Conservation (phyloP, 1,140 invertebrate species). For the Meloidogyne chitwoodi region DNA sequence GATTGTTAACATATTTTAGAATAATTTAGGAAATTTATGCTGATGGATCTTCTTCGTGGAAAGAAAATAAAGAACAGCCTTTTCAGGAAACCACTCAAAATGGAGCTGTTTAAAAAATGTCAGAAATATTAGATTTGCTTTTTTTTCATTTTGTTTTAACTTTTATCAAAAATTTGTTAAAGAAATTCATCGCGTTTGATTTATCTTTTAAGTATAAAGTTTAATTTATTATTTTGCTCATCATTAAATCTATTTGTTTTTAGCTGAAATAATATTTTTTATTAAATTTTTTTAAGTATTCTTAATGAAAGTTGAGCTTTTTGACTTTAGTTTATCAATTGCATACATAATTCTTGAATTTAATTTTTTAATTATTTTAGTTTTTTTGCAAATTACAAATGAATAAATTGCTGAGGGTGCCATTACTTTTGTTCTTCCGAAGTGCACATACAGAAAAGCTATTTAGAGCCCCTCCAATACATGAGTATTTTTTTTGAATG, state of each 20-base stretch:
- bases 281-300: no score
- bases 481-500: neutral
- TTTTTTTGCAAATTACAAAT: neutral
- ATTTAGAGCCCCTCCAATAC: neutral
- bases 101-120: no score
- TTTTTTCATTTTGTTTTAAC: neutral
- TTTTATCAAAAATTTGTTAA: neutral
- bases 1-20: no score
- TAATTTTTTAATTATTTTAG: neutral
- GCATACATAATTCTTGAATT: no score
- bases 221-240: no score
- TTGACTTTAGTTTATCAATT: no score
- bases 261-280: no score
- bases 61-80: slow-evolving; percentile 32
- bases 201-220: no score
- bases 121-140: neutral
- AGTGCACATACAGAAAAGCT: neutral
- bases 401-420: neutral
- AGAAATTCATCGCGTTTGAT: no score
- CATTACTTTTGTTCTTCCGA: neutral
- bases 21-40: slow-evolving; percentile 30
- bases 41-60: slow-evolving; percentile 35
- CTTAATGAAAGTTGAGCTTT: no score
- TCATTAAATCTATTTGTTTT: no score
- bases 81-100: neutral